Evolutionary conservation across 2,888 invertebrate genomes (phyloP), one percentile per base, ranked within the genome.

Genomic region (Mechanitis mazaeus): DNA sequence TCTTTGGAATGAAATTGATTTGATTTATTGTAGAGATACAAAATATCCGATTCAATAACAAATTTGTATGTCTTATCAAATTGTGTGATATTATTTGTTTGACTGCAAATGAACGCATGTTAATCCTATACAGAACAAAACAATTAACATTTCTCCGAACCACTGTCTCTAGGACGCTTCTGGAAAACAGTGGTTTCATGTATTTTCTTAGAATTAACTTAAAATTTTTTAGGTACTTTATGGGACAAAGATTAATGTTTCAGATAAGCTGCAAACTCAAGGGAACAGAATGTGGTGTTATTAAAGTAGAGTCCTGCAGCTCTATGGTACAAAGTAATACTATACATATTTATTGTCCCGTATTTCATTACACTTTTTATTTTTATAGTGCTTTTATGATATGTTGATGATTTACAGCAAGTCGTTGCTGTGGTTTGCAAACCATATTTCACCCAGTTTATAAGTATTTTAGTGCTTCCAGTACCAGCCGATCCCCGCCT

Each of bases 201-300:
- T 75, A 67, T 71, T 65, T 87, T 85, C 86, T 75, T 61, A 67
- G 85, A 85, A 85, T 71, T 63, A 73, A 80, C 82, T 83, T 83
- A 84, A 75, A 72, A 72, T 71, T 72, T 78, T 79, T 79, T 72
- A 75, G 81, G 77, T 75, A 75, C 82, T 88, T 82, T 84, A 81
- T 77, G 80, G 84, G 85, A 88, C 79, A 77, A 69, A 83, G 86
- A 87, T 87, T 83, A 84, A 81, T 79, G 78, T 68, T 72, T 38
- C 68, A 78, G 87, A 88, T 88, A 83, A 85, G 80, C 76, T 70
- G 33, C 54, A 60, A 31, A 50, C 11, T 11, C 47, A 47, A 55
- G 64, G 20, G 71, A 69, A 70, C 69, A 59, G 67, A 65, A 67
- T 68, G 70, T 68, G 72, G 68, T 74, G 78, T 77, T 78, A 78